Percentiles rank a stretch among this genome's conserved stretches.
These are phyloP conservation scores for Tetragnatha versicolor DNA, from an alignment of 1,140 invertebrate genomes.

Conservation along the genomic window DNA sequence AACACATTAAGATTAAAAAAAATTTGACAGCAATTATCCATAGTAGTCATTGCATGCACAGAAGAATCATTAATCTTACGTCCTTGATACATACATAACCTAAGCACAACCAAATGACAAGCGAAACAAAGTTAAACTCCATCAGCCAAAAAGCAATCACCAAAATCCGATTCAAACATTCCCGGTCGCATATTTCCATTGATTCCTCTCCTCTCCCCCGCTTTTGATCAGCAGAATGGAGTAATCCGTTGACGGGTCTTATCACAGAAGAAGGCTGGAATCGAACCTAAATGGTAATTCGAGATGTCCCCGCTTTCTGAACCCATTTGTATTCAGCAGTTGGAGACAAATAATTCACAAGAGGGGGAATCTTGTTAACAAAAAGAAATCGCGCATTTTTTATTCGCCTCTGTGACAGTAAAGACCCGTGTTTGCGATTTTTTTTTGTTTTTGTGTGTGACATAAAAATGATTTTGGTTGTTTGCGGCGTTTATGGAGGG, in stretches of 20 bases:
- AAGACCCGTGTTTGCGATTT: neutral
- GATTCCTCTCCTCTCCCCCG: neutral
- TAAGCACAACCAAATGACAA: too few relatives aligned
- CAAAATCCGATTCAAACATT: constrained; percentile 2
- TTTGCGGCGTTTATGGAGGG: too few relatives aligned
- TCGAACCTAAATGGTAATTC: constrained; percentile 8
- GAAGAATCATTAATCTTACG: too few relatives aligned
- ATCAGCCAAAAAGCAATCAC: neutral
- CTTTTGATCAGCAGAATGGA: constrained; percentile 1
- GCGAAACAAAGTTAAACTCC: too few relatives aligned
- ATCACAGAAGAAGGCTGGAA: neutral
- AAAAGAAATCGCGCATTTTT: neutral
- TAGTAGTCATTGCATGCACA: too few relatives aligned
- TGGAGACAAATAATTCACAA: neutral
- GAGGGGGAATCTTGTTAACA: constrained; percentile 11
- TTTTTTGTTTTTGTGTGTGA: neutral
- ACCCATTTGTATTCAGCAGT: constrained; percentile 11
- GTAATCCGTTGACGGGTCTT: neutral
- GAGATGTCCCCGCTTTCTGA: neutral
- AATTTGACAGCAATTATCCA: too few relatives aligned
- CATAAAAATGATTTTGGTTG: too few relatives aligned
- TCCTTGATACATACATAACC: too few relatives aligned
- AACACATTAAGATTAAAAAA: too few relatives aligned
- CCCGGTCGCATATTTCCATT: neutral
- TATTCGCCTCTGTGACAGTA: constrained; percentile 12